Base-by-base conservation (phyloP, 1,140 invertebrate genomes). In the Pristionchus pacificus region DNA sequence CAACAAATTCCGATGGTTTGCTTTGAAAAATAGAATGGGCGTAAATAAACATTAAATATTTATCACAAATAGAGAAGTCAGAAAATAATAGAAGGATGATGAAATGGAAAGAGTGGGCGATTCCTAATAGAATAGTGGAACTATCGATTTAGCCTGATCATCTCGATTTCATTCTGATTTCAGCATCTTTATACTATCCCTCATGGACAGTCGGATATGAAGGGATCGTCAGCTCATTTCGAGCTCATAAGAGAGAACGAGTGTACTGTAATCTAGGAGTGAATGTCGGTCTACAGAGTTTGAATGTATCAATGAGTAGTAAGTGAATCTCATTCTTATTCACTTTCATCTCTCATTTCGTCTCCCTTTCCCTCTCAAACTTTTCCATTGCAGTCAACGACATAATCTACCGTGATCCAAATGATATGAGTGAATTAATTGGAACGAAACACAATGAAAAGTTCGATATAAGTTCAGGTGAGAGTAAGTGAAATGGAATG, bases 291-390 rank as follows among this genome's bases (percentile, higher is more conserved):
- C 87, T 98, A 19, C 91, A 91, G 80, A 93, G 95, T 84, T 91
- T 97, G 84, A 98, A 98, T 85, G 91, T 98, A 74, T 97, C 95
- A 58, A 88, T 97, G 68, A 90, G 89, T 87, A 91, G 93, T 95
- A 88, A 88, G 85, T 74, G 19, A 65, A 49, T 1, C 63, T 10
- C 14, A 15, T 14, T 29, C 25, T 14, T 61, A 61, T 61, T 15
- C 15, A 13, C 60, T 61, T 19, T 19, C 55, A 57, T 19, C 19
- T 57, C 19, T 19, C 19, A 57, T 57, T 19, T 19, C 24, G 55
- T 57, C 24, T 19, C 19, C 19, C 55, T 19, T 19, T 57, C 55
- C 19, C 19, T 57, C 24, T 57, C 24, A 57, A 13, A 27, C 24
- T 27, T 61, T 14, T 10, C 24, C 29, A 25, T 69, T 69, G 65